Percentiles rank a stretch among this genome's conserved stretches.
Evolutionary conservation across 2,797 vertebrate genomes (phyloP).

Genomic region (Sebastes wilsoni): DNA sequence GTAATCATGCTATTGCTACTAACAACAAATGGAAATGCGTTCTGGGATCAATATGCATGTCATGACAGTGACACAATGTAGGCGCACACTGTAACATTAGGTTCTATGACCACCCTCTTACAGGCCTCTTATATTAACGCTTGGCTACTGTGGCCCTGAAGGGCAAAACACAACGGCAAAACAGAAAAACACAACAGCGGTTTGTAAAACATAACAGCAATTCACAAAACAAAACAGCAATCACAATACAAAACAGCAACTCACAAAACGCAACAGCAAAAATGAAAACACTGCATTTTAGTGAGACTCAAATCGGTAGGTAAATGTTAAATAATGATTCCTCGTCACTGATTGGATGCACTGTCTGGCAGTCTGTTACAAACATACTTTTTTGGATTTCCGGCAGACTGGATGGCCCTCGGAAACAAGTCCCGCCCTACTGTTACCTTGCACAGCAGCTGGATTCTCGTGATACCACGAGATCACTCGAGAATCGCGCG

Average conservation of each 20-base stretch:
- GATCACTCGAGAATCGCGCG: too few relatives aligned
- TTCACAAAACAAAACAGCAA: neutral
- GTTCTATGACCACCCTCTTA: slow-evolving; percentile 12
- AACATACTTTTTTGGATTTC: neutral
- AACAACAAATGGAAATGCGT: slow-evolving; percentile 49
- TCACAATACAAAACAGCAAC: too few relatives aligned
- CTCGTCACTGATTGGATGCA: neutral
- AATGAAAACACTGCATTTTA: neutral
- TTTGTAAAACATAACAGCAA: neutral
- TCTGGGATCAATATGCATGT: slow-evolving; percentile 48
- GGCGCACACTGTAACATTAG: slow-evolving; percentile 1
- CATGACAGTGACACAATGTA: slow-evolving; percentile 32
- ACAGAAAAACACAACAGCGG: neutral
- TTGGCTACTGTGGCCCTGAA: neutral
- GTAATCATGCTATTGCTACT: slow-evolving; percentile 46
- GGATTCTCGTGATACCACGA: too few relatives aligned
- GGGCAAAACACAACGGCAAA: neutral
- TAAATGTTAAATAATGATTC: neutral
- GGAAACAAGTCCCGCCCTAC: fast-evolving
- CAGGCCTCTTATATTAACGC: neutral
- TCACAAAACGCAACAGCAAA: neutral
- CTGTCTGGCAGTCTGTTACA: neutral
- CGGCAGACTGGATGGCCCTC: too few relatives aligned
- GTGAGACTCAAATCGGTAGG: neutral
- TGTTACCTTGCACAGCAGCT: too few relatives aligned